phyloP scores from a whole-genome alignment of 2,113 vertebrate genomes.

The Gopherus flavomarginatus region DNA sequence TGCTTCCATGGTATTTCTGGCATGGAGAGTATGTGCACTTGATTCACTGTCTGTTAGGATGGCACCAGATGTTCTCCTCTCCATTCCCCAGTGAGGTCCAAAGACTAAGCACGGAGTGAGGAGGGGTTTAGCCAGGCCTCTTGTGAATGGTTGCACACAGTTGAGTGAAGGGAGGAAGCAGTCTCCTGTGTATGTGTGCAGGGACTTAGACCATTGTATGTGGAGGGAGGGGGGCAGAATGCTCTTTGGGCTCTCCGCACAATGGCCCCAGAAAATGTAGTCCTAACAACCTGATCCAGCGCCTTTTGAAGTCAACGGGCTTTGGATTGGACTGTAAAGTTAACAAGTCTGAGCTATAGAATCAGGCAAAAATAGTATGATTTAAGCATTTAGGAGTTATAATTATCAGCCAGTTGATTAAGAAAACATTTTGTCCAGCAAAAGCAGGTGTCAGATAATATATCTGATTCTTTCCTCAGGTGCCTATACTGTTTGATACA shows the following conservation, averaged over 20 bases:
- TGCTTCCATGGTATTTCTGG: neutral
- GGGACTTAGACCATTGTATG: neutral
- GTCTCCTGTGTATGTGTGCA: neutral
- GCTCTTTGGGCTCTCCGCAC: neutral
- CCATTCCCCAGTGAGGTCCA: neutral
- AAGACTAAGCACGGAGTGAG: neutral
- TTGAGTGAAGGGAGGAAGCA: neutral
- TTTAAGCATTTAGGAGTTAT: neutral
- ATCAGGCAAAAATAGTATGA: neutral
- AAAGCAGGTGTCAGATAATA: neutral
- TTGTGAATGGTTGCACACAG: neutral
- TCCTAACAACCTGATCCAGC: neutral
- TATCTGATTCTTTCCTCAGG: neutral
- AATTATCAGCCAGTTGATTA: too few relatives aligned
- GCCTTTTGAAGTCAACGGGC: neutral
- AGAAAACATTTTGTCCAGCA: neutral
- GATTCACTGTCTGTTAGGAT: neutral
- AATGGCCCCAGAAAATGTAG: neutral
- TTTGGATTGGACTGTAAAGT: neutral
- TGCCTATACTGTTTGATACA: rapidly evolving
- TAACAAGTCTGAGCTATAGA: rapidly evolving
- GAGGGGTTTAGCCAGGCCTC: neutral
- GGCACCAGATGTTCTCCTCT: neutral
- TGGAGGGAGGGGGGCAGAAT: neutral
- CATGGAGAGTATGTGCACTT: neutral